These are phyloP conservation scores for Polypterus senegalus DNA, from an alignment of 2,113 vertebrate species.

Conservation along the genomic window DNA sequence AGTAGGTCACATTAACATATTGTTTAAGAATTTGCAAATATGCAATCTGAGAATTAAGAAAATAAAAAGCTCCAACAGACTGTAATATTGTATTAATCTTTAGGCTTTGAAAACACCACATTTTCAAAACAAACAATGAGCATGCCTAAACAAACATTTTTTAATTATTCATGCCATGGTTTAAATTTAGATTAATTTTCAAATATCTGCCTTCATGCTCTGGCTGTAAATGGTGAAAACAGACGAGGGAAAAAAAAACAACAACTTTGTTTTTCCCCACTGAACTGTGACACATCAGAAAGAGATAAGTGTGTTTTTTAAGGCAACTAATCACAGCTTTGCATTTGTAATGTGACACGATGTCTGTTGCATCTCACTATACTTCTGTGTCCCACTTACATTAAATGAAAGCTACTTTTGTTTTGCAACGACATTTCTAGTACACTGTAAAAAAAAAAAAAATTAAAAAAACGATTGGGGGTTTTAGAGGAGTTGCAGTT, in stretches of 20 bases:
- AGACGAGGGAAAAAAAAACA: too few relatives aligned
- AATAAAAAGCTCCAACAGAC: too few relatives aligned
- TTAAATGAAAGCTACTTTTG: neutral
- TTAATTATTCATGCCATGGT: neutral
- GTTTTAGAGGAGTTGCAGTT: too few relatives aligned
- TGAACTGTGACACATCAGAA: neutral
- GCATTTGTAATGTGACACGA: neutral
- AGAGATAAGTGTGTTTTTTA: neutral
- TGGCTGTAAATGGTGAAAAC: too few relatives aligned
- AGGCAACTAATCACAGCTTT: neutral
- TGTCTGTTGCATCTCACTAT: neutral
- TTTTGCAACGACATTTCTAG: neutral
- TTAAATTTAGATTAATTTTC: neutral
- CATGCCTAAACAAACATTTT: neutral
- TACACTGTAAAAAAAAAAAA: neutral
- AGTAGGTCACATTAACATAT: too few relatives aligned
- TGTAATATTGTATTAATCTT: too few relatives aligned
- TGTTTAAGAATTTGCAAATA: too few relatives aligned
- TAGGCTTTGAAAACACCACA: too few relatives aligned
- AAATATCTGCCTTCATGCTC: neutral
- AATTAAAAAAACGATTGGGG: too few relatives aligned
- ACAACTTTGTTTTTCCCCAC: neutral
- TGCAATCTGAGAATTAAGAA: too few relatives aligned
- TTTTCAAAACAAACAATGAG: too few relatives aligned
- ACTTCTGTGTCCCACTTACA: neutral